These are phyloP conservation scores for Brachionus sp. DNA, from an alignment of 1,140 invertebrate species.

Conservation along the genomic window DNA sequence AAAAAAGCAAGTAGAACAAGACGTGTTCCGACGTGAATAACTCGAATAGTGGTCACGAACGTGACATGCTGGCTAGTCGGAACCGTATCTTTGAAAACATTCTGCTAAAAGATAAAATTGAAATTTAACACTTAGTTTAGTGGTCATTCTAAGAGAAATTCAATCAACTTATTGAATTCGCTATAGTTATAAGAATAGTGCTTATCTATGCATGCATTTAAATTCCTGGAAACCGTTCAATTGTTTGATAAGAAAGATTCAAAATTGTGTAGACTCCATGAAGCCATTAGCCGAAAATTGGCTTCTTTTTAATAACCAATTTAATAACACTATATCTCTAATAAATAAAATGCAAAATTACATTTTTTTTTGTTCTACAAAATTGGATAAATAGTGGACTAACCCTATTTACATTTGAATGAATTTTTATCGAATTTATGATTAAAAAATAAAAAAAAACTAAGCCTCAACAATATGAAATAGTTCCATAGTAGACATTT, in stretches of 20 bases:
- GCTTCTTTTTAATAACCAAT: background rate
- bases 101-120: background rate
- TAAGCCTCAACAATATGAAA: background rate
- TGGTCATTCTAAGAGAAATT: background rate
- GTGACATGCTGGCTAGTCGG: background rate
- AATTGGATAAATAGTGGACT: background rate
- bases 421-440: background rate
- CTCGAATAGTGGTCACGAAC: background rate
- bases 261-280: constrained; percentile 11
- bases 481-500: constrained; percentile 10
- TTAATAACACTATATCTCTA: constrained; percentile 3
- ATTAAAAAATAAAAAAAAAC: background rate
- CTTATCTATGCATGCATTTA: constrained; percentile 14
- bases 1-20: background rate
- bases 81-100: background rate
- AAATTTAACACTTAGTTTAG: background rate
- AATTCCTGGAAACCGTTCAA: constrained; percentile 30
- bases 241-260: constrained; percentile 18
- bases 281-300: constrained; percentile 33
- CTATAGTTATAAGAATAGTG: background rate
- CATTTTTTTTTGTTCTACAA: constrained; percentile 6
- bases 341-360: constrained; percentile 15
- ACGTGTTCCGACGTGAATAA: background rate
- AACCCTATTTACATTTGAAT: constrained; percentile 18
- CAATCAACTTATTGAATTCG: background rate